Percentiles rank a stretch among this genome's conserved stretches.
Evolutionary conservation across 2,888 invertebrate genomes (phyloP).

Genomic region (Leptura quadrifasciata): DNA sequence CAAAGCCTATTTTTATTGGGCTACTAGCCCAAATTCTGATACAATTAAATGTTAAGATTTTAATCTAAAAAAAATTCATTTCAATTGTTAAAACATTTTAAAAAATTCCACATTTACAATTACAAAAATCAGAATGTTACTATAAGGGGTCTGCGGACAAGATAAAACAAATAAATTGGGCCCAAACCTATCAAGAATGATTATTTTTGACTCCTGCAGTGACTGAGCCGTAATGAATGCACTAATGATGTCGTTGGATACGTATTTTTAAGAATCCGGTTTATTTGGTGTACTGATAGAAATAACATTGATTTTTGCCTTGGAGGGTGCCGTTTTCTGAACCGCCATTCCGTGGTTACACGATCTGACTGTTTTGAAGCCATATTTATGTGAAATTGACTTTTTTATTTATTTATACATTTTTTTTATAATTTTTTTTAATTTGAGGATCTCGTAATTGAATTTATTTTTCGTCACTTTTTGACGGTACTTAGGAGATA

Average conservation of each 20-base stretch:
- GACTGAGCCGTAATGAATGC: too few relatives aligned
- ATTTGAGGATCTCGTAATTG: constrained; percentile 47
- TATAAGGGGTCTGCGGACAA: too few relatives aligned
- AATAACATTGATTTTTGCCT: not conserved
- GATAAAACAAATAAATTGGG: too few relatives aligned
- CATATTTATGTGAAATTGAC: constrained; percentile 44
- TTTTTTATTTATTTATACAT: constrained; percentile 42
- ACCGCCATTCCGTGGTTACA: not conserved
- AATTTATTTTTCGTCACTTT: constrained; percentile 46
- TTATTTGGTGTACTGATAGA: not conserved
- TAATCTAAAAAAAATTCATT: too few relatives aligned
- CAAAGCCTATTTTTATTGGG: too few relatives aligned
- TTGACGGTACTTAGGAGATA: constrained; percentile 54
- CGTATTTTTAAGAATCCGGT: not conserved
- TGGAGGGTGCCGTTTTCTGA: not conserved
- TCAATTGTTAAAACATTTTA: too few relatives aligned
- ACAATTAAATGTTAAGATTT: too few relatives aligned
- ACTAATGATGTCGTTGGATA: not conserved
- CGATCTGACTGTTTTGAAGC: constrained; percentile 36
- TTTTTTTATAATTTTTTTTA: constrained; percentile 47
- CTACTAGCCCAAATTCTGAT: too few relatives aligned
- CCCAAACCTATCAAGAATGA: too few relatives aligned
- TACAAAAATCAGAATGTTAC: too few relatives aligned
- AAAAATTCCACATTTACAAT: too few relatives aligned
- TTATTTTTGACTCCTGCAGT: too few relatives aligned